A percentile compares a stretch with the other conserved stretches of the same genome.
Evolutionary conservation across 1,140 invertebrate genomes (phyloP).

Genomic region (Hesperophylax magnus): DNA sequence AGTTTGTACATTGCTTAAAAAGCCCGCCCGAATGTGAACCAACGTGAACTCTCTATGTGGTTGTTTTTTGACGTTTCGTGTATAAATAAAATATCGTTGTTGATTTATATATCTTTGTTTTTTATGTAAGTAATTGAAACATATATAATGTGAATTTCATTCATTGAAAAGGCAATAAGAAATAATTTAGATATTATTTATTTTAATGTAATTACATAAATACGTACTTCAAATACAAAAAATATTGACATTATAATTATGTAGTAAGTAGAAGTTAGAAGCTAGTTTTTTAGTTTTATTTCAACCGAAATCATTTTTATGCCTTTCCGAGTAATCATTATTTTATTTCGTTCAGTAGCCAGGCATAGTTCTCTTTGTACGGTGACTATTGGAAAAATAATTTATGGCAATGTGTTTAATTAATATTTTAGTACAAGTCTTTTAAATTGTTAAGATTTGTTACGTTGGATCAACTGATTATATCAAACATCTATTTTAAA

Average conservation of each 20-base stretch:
- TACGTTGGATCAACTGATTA: slow-evolving; percentile 30
- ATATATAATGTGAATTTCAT: slow-evolving; percentile 41
- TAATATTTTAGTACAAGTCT: not conserved
- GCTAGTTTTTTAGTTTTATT: slow-evolving; percentile 54
- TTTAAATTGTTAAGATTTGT: no score
- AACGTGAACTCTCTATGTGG: not conserved
- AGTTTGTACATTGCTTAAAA: slow-evolving; percentile 33
- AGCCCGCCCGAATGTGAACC: not conserved
- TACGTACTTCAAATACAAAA: slow-evolving; percentile 54
- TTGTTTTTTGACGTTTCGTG: slow-evolving; percentile 22
- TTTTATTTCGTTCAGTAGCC: slow-evolving; percentile 5
- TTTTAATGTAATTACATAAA: slow-evolving; percentile 57
- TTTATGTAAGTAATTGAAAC: slow-evolving; percentile 41
- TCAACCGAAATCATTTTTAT: slow-evolving; percentile 40
- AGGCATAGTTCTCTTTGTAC: slow-evolving; percentile 8
- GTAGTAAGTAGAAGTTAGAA: slow-evolving; percentile 52
- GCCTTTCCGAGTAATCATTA: slow-evolving; percentile 34
- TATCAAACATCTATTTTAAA: no score
- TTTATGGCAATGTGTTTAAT: not conserved
- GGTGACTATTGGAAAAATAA: not conserved
- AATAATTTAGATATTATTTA: slow-evolving; percentile 57
- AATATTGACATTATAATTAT: slow-evolving; percentile 48
- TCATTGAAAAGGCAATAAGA: slow-evolving; percentile 45
- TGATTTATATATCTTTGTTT: slow-evolving; percentile 42
- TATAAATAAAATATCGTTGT: slow-evolving; percentile 38